These are phyloP conservation scores for Ceratitis capitata DNA, from an alignment of 1,140 invertebrate genomes.

Conservation along the genomic window DNA sequence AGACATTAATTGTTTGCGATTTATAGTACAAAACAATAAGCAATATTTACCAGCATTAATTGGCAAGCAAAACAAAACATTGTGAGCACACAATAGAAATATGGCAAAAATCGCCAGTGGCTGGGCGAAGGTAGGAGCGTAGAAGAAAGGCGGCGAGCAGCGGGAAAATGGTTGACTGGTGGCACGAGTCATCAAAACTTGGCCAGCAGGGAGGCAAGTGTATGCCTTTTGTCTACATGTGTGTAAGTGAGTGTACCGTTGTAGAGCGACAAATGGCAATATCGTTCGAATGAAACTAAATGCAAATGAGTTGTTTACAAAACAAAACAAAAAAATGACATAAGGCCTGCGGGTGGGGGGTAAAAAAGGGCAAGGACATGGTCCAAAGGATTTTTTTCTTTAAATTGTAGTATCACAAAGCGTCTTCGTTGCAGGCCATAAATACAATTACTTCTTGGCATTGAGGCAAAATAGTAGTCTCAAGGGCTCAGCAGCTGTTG, in stretches of 20 bases:
- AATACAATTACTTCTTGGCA: neutral
- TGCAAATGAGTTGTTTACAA: slow-evolving; percentile 30
- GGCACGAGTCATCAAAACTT: neutral
- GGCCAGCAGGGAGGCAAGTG: neutral
- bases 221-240: neutral
- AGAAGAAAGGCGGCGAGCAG: slow-evolving; percentile 14
- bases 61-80: slow-evolving; percentile 33
- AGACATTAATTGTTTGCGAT: slow-evolving; percentile 24
- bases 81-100: neutral
- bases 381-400: neutral
- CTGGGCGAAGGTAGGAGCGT: neutral
- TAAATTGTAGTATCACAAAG: neutral
- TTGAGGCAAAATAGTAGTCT: neutral
- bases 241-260: neutral
- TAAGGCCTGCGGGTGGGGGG: no score
- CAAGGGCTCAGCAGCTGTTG: neutral
- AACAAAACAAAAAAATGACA: neutral
- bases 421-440: neutral
- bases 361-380: neutral
- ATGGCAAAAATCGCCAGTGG: neutral
- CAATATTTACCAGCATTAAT: slow-evolving; percentile 28
- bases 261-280: neutral
- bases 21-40: slow-evolving; percentile 35
- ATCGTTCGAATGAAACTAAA: neutral
- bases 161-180: neutral